Conservation (phyloP, 2,888 invertebrate genomes). For the Perdita meconis region DNA sequence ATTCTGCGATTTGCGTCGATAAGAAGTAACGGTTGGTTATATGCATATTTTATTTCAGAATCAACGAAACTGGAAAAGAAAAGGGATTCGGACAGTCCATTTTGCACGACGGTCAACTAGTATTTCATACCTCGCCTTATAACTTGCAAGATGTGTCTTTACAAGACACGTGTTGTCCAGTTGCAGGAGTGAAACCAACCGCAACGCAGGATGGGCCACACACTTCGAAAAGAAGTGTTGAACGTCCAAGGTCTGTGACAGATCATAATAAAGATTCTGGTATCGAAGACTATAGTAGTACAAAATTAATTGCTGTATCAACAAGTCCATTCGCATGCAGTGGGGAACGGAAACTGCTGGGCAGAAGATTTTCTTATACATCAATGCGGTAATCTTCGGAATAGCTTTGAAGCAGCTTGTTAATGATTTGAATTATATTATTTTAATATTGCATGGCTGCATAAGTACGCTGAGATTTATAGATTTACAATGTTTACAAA, state of each 20-base stretch:
- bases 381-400: constrained; percentile 84
- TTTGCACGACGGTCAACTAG: constrained; percentile 92
- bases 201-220: constrained; percentile 72
- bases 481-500: not conserved
- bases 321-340: constrained; percentile 83
- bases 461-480: constrained; percentile 20
- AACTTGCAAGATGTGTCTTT: constrained; percentile 91
- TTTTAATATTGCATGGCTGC: constrained; percentile 51
- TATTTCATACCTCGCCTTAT: constrained; percentile 96
- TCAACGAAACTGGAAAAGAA: constrained; percentile 91
- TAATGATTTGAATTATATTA: constrained; percentile 52
- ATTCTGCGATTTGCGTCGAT: not conserved
- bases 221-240: constrained; percentile 76
- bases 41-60: constrained; percentile 83
- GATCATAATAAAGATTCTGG: constrained; percentile 78
- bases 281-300: constrained; percentile 73
- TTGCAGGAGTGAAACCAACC: constrained; percentile 72
- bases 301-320: constrained; percentile 78
- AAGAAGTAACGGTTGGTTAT: not conserved
- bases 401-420: constrained; percentile 49
- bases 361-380: constrained; percentile 88
- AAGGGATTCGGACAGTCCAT: constrained; percentile 98
- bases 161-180: constrained; percentile 85
- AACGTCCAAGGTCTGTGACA: constrained; percentile 81
- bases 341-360: constrained; percentile 84